phyloP scores from a whole-genome alignment of 2,113 vertebrate genomes.

The Saiga tatarica region DNA sequence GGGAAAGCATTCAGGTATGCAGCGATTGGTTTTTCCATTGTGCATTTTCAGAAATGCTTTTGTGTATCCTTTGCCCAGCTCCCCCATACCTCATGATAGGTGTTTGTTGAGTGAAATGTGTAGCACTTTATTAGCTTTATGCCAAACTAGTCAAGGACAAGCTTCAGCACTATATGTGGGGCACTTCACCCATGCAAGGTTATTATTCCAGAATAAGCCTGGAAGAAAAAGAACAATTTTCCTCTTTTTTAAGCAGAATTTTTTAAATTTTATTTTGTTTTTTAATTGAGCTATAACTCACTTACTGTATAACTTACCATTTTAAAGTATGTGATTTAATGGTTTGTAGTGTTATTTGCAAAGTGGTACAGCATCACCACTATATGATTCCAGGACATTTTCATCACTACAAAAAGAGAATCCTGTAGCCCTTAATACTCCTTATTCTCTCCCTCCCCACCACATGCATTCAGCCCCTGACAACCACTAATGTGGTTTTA shows the following conservation, averaged over 20 bases:
- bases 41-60: neutral
- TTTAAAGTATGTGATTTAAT: neutral
- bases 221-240: neutral
- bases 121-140: neutral
- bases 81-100: neutral
- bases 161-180: neutral
- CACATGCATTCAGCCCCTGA: neutral
- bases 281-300: neutral
- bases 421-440: neutral
- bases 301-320: neutral
- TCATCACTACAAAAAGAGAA: neutral
- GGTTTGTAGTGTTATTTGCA: neutral
- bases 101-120: neutral
- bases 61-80: neutral
- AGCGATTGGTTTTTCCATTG: neutral
- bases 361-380: neutral
- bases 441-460: too few relatives aligned
- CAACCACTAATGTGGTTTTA: neutral
- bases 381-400: neutral
- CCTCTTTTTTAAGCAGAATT: neutral
- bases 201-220: neutral
- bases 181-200: neutral
- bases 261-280: neutral
- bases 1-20: neutral
- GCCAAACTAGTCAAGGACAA: neutral